Conservation (phyloP, 92 coral and sea anemone genomes). For the Phenganax stokvisi region DNA sequence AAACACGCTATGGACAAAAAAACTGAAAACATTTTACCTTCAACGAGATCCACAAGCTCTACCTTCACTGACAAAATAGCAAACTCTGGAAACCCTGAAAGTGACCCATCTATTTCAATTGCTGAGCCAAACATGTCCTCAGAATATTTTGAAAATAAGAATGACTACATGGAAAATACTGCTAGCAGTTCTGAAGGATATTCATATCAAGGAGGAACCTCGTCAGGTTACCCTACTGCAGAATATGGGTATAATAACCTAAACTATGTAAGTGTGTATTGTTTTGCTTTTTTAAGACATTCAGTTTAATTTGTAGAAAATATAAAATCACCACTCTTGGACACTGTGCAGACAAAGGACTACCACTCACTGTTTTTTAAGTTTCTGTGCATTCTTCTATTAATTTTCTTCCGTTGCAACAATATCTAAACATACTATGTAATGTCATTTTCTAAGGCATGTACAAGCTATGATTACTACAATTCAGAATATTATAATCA, state of each 20-base stretch:
- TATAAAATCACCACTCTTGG: neutral
- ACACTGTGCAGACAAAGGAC: too few relatives aligned
- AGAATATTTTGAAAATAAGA: slow-evolving; percentile 8
- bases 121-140: neutral
- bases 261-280: slow-evolving; percentile 4
- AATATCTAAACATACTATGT: too few relatives aligned
- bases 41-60: neutral
- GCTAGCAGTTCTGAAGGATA: neutral
- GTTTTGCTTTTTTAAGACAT: neutral
- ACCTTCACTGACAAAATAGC: neutral
- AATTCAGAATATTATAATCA: slow-evolving; percentile 10
- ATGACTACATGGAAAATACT: neutral
- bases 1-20: neutral
- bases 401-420: too few relatives aligned
- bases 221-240: neutral
- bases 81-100: neutral
- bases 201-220: neutral
- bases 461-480: neutral
- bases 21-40: neutral
- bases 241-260: neutral
- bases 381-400: too few relatives aligned
- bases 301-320: neutral
- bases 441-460: neutral
- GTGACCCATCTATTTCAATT: neutral
- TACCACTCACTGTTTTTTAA: too few relatives aligned